These are phyloP conservation scores for Enteromius paludinosus DNA, from an alignment of 2,797 vertebrate genomes.

Conservation along the genomic window DNA sequence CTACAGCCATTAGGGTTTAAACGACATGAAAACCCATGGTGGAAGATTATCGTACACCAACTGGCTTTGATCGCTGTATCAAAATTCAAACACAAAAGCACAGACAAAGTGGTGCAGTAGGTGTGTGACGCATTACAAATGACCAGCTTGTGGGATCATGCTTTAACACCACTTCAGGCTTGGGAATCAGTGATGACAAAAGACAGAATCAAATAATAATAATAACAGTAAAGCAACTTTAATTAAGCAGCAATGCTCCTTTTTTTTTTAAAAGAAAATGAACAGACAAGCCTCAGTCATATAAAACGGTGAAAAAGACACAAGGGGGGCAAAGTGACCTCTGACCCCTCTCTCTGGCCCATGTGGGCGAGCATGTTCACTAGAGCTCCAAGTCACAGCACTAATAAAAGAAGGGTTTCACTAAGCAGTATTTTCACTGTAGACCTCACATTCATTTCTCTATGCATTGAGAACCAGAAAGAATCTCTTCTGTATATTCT, in stretches of 20 bases:
- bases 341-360: constrained; percentile 53
- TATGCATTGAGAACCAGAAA: not conserved
- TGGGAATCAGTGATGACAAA: constrained; percentile 34
- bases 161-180: constrained; percentile 58
- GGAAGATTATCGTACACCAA: constrained; percentile 21
- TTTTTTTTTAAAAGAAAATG: constrained; percentile 65
- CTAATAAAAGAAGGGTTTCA: constrained; percentile 47
- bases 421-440: not conserved
- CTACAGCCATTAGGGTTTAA: constrained; percentile 34
- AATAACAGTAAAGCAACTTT: constrained; percentile 70
- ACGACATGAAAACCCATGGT: constrained; percentile 60
- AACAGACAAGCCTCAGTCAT: constrained; percentile 68
- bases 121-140: constrained; percentile 66
- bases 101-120: constrained; percentile 32
- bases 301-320: constrained; percentile 58
- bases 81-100: constrained; percentile 57
- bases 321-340: constrained; percentile 57
- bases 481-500: not conserved
- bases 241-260: constrained; percentile 64
- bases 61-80: constrained; percentile 30
- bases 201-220: constrained; percentile 65
- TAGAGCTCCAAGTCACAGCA: constrained; percentile 67
- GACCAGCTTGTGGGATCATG: constrained; percentile 59
- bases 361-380: constrained; percentile 67
- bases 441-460: not conserved